Evolutionary conservation across 2,797 vertebrate species (phyloP).

Genomic region (Chrosomus eos): DNA sequence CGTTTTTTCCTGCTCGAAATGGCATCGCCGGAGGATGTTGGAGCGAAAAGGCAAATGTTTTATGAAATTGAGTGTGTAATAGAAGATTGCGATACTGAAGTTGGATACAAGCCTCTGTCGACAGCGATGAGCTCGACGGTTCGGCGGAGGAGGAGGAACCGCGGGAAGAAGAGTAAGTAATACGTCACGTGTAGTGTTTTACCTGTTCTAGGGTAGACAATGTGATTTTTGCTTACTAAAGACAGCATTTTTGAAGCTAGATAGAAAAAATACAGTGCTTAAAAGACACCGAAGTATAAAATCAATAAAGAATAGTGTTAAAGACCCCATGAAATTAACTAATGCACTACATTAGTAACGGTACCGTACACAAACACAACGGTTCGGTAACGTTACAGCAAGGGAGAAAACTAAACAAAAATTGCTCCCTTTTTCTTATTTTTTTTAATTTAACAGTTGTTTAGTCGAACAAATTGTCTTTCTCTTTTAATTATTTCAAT

Average conservation of each 20-base stretch:
- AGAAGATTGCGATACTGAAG: slow-evolving; percentile 31
- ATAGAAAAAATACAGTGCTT: background rate
- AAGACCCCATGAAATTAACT: background rate
- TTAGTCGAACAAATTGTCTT: too few relatives aligned
- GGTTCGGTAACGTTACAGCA: too few relatives aligned
- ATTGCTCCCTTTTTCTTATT: too few relatives aligned
- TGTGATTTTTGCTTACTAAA: background rate
- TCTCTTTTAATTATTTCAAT: too few relatives aligned
- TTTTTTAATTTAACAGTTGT: too few relatives aligned
- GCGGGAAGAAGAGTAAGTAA: slow-evolving; percentile 37
- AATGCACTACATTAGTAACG: too few relatives aligned
- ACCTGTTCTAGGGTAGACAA: background rate
- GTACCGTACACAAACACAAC: too few relatives aligned
- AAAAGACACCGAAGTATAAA: background rate
- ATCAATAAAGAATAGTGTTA: background rate
- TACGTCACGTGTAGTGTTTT: background rate
- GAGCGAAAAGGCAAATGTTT: slow-evolving; percentile 10
- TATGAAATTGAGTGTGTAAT: slow-evolving; percentile 44
- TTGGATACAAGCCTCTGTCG: slow-evolving; percentile 27
- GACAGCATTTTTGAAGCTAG: background rate
- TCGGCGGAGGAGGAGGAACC: slow-evolving; percentile 30
- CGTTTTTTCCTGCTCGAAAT: background rate
- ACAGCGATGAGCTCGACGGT: slow-evolving; percentile 41
- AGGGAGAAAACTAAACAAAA: too few relatives aligned
- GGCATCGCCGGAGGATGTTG: slow-evolving; percentile 14